A percentile compares a stretch with the other conserved stretches of the same genome.
These are phyloP conservation scores for Hemichromis elongatus DNA, from an alignment of 2,113 vertebrate species.

Conservation along the genomic window DNA sequence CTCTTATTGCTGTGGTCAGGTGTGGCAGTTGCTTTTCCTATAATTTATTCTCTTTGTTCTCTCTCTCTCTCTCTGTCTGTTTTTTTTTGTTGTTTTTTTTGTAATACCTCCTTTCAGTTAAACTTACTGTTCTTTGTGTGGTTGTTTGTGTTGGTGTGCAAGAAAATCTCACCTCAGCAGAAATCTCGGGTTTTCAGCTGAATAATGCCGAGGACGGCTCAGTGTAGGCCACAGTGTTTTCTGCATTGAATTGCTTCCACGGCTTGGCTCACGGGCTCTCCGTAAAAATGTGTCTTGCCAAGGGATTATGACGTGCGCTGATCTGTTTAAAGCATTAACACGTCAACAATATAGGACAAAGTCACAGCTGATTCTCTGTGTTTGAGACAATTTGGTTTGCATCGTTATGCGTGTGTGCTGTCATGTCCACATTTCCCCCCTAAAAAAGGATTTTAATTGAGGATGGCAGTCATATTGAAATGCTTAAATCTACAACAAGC, in stretches of 20 bases:
- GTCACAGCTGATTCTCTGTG: constrained; percentile 40
- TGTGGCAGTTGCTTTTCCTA: neutral
- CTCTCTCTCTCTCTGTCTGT: too few relatives aligned
- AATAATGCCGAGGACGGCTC: neutral
- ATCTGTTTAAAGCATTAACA: constrained; percentile 55
- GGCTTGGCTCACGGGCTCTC: constrained; percentile 14
- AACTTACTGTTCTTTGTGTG: neutral
- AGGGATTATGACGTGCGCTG: constrained; percentile 49
- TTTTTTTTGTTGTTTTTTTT: too few relatives aligned
- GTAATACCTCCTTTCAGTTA: neutral
- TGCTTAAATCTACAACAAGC: constrained; percentile 6
- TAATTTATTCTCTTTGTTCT: neutral
- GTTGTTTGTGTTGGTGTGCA: neutral
- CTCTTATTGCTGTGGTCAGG: neutral
- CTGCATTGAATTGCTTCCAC: constrained; percentile 15
- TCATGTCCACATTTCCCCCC: neutral
- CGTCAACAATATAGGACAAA: constrained; percentile 30
- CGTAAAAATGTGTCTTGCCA: constrained; percentile 28
- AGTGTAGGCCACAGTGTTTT: constrained; percentile 8
- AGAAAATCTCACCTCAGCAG: neutral
- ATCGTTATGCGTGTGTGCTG: neutral
- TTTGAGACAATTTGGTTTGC: constrained; percentile 40
- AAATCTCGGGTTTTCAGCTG: constrained; percentile 17
- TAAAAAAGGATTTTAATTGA: constrained; percentile 18
- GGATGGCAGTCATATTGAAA: neutral